Base-by-base conservation (phyloP, 37 sponge, comb jelly and placozoan genomes). In the Ephydatia muelleri region DNA sequence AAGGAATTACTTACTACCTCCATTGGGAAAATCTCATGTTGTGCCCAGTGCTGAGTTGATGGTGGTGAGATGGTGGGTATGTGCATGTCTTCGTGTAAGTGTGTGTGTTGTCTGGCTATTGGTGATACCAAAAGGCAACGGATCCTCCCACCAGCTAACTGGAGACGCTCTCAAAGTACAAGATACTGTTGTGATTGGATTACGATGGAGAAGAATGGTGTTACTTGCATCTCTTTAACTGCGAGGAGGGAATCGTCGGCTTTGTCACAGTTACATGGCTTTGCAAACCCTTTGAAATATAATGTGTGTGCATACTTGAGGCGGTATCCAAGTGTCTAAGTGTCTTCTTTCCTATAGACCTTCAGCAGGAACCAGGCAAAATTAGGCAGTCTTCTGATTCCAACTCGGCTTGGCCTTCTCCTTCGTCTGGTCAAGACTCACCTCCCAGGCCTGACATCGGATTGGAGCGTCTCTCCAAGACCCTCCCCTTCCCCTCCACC, bases 401-500 rank as follows among this genome's bases (percentile, higher is more conserved):
- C 35, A n/a, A 28, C 31, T 14, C 77, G 22, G 0, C 29, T 25
- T 77, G 16, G 14, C 2, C 29, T 4, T 19, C 28, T 4, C 14
- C 30, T 19, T 77, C 43, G 26, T 27, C 39, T n/a, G n/a, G 77
- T 5, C 32, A 28, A 21, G 32, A 80, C 28, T 25, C 65, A 35
- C 80, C 80, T 35, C 30, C 29, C 70, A 25, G 73, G 27, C 48
- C 86, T 38, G 26, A 36, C 3, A 36, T 35, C 16, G 26, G 38
- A 38, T n/a, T 38, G 75, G 33, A 76, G 32, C 88, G 88, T 5
- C 34, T n/a, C 12, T 32, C 88, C 28, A 82, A 82, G 49, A 87
- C 88, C 67, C 88, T 87, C 82, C 88, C 88, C 32, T 82, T 68
- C 65, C 28, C 68, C 35, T 14, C 80, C 22, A 22, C 75, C 67